Conservation (phyloP, 1,140 invertebrate species). For the Nasonia longicornis region DNA sequence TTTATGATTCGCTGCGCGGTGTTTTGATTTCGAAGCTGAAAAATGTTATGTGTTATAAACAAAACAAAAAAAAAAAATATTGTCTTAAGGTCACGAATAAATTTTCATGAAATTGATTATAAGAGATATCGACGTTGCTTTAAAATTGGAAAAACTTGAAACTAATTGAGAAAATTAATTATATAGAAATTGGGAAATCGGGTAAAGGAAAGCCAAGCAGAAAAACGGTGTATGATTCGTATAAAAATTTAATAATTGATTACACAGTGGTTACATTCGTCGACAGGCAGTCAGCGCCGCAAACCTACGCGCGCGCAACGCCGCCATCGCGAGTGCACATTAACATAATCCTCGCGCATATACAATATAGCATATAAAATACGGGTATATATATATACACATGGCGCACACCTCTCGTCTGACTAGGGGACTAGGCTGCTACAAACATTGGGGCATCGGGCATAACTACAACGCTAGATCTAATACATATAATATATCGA, state of each 20-base stretch:
- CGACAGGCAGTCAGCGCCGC: background rate
- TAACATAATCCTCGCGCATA: background rate
- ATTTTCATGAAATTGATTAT: too few species aligned
- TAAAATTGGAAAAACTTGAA: too few species aligned
- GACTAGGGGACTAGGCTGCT: slow-evolving; percentile 37
- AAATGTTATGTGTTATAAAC: background rate
- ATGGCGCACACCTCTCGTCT: background rate
- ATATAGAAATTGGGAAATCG: background rate
- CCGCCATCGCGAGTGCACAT: background rate
- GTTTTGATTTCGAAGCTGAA: too few species aligned
- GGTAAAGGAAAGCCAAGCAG: background rate
- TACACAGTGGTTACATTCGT: slow-evolving; percentile 16
- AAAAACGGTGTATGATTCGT: background rate
- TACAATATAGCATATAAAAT: slow-evolving; percentile 6
- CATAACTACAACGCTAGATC: background rate
- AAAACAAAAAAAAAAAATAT: too few species aligned
- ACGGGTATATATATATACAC: background rate
- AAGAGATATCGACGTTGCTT: too few species aligned
- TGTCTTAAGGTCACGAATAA: too few species aligned
- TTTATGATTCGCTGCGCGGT: background rate
- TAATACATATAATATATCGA: too few species aligned
- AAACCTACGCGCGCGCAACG: background rate
- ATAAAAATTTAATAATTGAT: slow-evolving; percentile 34
- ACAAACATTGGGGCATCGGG: background rate
- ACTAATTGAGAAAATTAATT: background rate